Evolutionary conservation across 2,113 vertebrate genomes (phyloP).

Genomic region (Eulacestoma nigropectus): DNA sequence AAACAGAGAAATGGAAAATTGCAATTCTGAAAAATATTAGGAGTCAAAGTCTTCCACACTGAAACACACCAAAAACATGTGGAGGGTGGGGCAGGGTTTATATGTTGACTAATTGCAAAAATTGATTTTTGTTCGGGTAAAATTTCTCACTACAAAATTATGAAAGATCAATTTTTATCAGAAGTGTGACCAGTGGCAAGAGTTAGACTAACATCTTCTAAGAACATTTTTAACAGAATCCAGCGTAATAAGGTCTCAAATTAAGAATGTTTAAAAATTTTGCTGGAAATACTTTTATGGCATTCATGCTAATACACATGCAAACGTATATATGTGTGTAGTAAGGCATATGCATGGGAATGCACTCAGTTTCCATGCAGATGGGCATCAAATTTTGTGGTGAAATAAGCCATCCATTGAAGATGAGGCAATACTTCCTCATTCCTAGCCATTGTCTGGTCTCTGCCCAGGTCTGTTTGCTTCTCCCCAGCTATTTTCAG

Average conservation of each 20-base stretch:
- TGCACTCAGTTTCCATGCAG: neutral
- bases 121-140: neutral
- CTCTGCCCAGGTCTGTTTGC: neutral
- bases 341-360: neutral
- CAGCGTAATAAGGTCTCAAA: neutral
- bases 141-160: neutral
- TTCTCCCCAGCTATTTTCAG: neutral
- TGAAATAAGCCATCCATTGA: neutral
- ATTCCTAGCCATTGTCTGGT: neutral
- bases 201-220: neutral
- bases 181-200: neutral
- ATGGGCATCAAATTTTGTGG: neutral
- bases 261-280: neutral
- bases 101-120: neutral
- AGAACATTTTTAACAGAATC: neutral
- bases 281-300: neutral
- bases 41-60: neutral
- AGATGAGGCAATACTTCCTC: neutral
- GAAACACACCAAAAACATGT: neutral
- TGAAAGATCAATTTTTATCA: neutral
- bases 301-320: neutral
- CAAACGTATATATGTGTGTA: fast-evolving
- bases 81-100: neutral
- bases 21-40: neutral
- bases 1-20: neutral